These are phyloP conservation scores for Ephydatia muelleri DNA, from an alignment of 37 sponge, comb jelly and placozoan genomes.

Conservation along the genomic window DNA sequence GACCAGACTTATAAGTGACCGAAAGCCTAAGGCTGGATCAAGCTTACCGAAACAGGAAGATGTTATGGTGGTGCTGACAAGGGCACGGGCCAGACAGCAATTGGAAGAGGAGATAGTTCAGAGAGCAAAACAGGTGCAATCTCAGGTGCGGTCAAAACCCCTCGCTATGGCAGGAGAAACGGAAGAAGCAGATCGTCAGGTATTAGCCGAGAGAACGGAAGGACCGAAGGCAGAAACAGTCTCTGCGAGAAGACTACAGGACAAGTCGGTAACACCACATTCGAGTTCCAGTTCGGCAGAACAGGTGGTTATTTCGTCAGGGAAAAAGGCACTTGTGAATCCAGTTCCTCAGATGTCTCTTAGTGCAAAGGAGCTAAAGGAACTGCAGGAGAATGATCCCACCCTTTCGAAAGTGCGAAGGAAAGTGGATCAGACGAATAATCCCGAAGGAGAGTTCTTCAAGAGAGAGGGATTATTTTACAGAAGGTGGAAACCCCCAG, in stretches of 20 bases:
- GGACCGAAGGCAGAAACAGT: too few relatives aligned
- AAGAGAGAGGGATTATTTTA: not conserved
- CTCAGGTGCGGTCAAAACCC: not conserved
- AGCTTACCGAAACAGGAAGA: not conserved
- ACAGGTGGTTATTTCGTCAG: not conserved
- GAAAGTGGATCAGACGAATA: not conserved
- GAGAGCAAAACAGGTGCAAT: not conserved
- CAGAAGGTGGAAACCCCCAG: not conserved
- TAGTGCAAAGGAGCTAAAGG: not conserved
- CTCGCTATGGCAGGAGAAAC: not conserved
- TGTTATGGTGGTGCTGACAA: constrained; percentile 9
- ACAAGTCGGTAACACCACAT: not conserved
- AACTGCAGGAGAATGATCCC: not conserved
- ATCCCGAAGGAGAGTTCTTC: not conserved
- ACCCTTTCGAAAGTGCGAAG: too few relatives aligned
- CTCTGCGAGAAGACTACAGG: not conserved
- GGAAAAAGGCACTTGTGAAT: too few relatives aligned
- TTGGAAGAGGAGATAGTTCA: not conserved
- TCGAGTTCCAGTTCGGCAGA: not conserved
- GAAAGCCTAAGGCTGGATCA: not conserved
- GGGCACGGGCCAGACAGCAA: constrained; percentile 22
- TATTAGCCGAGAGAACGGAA: too few relatives aligned
- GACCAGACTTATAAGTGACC: not conserved
- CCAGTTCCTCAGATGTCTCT: not conserved
- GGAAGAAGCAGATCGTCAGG: not conserved